Percentiles rank a stretch among this genome's conserved stretches.
Conservation (phyloP, 1,140 invertebrate genomes). For the Hydropsyche tenuis region DNA sequence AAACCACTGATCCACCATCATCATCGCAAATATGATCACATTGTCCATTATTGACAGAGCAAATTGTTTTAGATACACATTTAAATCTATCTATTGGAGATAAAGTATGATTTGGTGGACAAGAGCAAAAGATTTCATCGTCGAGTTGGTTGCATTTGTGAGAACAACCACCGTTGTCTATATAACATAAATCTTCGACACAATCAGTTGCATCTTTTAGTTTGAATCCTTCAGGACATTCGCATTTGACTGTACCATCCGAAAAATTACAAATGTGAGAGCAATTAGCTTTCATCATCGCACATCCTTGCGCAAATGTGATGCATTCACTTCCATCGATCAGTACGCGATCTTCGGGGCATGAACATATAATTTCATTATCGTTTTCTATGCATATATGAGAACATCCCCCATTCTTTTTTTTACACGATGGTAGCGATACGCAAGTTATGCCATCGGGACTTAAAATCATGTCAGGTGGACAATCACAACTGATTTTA, state of each 20-base stretch:
- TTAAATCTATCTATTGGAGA: conserved; percentile 54
- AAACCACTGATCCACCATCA: conserved; percentile 78
- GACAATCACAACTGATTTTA: background rate
- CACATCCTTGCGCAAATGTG: background rate
- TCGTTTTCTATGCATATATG: background rate
- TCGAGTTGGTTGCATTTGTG: conserved; percentile 59
- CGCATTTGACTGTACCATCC: conserved; percentile 69
- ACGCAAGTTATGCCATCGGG: conserved; percentile 8
- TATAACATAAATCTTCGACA: conserved; percentile 70
- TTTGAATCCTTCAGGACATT: conserved; percentile 75
- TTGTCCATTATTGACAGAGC: background rate
- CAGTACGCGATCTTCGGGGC: background rate
- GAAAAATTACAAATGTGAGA: conserved; percentile 15
- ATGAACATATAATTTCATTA: background rate
- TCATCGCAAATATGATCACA: conserved; percentile 62
- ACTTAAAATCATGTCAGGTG: background rate
- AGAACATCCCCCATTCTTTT: conserved; percentile 8
- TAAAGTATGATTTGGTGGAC: conserved; percentile 56
- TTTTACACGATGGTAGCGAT: background rate
- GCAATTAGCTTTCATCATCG: background rate
- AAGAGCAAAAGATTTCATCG: conserved; percentile 63
- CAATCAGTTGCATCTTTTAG: conserved; percentile 68
- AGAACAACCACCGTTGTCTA: conserved; percentile 53
- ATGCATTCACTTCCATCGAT: background rate
- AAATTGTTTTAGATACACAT: conserved; percentile 60